phyloP scores from a whole-genome alignment of 2,888 invertebrate species.

The Tethea ocularis region DNA sequence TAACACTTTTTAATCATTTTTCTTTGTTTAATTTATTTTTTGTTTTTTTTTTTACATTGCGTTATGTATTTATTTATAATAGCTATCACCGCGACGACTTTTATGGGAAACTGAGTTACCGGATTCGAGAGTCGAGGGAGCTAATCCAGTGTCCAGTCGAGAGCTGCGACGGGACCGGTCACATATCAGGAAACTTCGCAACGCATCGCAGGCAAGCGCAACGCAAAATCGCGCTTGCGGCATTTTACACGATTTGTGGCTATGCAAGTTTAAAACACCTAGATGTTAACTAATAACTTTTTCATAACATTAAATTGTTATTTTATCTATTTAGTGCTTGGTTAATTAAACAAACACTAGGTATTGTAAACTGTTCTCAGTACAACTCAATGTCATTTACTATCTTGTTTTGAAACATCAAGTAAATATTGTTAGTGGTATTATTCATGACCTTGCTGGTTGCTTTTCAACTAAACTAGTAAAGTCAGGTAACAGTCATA shows the following conservation, averaged over 20 bases:
- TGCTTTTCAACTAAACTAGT: neutral
- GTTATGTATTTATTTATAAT: slow-evolving; percentile 59
- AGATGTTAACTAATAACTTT: neutral
- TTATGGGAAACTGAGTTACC: slow-evolving; percentile 72
- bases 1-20: slow-evolving; percentile 13
- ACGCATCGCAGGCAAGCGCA: slow-evolving; percentile 92
- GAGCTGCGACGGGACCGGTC: slow-evolving; percentile 93
- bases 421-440: slow-evolving; percentile 7
- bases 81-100: slow-evolving; percentile 72
- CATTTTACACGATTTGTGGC: neutral
- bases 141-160: slow-evolving; percentile 91
- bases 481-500: neutral
- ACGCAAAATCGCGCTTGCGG: slow-evolving; percentile 76
- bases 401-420: slow-evolving; percentile 10
- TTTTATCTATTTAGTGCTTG: neutral
- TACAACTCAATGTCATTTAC: slow-evolving; percentile 9
- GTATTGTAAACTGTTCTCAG: neutral
- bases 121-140: slow-evolving; percentile 88
- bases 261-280: slow-evolving; percentile 3
- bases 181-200: slow-evolving; percentile 94
- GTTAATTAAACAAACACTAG: neutral
- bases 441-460: slow-evolving; percentile 6
- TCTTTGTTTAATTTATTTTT: slow-evolving; percentile 28
- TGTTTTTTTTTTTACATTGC: slow-evolving; percentile 37
- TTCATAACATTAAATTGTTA: neutral